Percentiles rank a stretch among this genome's conserved stretches.
phyloP scores from a whole-genome alignment of 2,797 vertebrate species.

The Peromyscus melanophrys region DNA sequence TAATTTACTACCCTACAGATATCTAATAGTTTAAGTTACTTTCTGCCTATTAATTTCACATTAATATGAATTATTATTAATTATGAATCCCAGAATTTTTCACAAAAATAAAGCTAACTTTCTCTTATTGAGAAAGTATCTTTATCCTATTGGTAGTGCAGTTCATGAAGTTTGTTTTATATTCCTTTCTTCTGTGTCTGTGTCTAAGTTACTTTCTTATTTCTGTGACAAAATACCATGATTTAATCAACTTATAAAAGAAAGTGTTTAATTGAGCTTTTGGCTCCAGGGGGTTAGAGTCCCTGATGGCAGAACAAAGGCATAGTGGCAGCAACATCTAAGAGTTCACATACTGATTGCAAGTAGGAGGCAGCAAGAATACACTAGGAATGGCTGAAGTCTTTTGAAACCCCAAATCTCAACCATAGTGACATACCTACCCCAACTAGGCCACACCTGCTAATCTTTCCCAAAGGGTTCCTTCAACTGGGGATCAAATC shows the following conservation, averaged over 20 bases:
- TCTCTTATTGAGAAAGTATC: not conserved
- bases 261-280: not conserved
- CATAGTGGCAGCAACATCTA: not conserved
- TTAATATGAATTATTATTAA: too few species aligned
- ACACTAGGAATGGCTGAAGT: not conserved
- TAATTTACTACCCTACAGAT: not conserved
- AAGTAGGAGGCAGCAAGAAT: not conserved
- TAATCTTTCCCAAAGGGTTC: not conserved
- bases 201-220: not conserved
- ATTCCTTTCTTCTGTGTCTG: not conserved
- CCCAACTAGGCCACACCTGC: not conserved
- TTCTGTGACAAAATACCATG: not conserved
- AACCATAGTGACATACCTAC: not conserved
- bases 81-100: constrained; percentile 17
- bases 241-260: not conserved
- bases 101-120: not conserved
- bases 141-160: not conserved
- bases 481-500: not conserved
- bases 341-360: not conserved
- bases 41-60: not conserved
- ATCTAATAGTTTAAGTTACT: not conserved
- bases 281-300: not conserved
- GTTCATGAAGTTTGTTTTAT: not conserved
- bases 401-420: not conserved
- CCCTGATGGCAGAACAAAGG: not conserved